Conservation (phyloP, 1,140 invertebrate genomes). For the Euschistus heros region DNA sequence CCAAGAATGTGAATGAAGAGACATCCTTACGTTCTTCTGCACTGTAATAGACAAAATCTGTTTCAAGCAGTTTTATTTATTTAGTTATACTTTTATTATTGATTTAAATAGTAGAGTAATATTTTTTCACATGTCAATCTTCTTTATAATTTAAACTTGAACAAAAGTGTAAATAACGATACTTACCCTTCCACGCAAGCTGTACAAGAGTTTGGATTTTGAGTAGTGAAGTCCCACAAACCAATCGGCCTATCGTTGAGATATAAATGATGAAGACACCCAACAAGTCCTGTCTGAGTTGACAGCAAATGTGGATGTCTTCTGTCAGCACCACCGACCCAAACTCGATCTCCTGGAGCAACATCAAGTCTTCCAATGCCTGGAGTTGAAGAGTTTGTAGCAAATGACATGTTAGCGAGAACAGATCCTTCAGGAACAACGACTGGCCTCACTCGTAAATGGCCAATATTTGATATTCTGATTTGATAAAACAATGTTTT, state of each 20-base stretch:
- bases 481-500: conserved; percentile 25
- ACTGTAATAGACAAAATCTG: conserved; percentile 34
- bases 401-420: conserved; percentile 33
- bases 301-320: conserved; percentile 29
- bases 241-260: conserved; percentile 69
- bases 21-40: conserved; percentile 42
- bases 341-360: conserved; percentile 40
- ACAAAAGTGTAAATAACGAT: neutral
- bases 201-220: conserved; percentile 52
- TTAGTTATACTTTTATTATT: no score
- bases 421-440: conserved; percentile 33
- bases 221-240: conserved; percentile 74
- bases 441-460: conserved; percentile 42
- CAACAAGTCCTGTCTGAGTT: conserved; percentile 44
- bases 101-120: no score
- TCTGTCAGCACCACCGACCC: conserved; percentile 46
- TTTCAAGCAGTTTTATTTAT: no score
- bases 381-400: conserved; percentile 38
- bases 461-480: conserved; percentile 46
- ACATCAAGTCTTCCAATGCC: conserved; percentile 45
- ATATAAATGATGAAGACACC: conserved; percentile 66
- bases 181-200: conserved; percentile 61
- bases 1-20: conserved; percentile 55
- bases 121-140: no score
- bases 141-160: no score